Evolutionary conservation across 2,888 invertebrate species (phyloP).

Genomic region (Xanthostigma xanthostigma): DNA sequence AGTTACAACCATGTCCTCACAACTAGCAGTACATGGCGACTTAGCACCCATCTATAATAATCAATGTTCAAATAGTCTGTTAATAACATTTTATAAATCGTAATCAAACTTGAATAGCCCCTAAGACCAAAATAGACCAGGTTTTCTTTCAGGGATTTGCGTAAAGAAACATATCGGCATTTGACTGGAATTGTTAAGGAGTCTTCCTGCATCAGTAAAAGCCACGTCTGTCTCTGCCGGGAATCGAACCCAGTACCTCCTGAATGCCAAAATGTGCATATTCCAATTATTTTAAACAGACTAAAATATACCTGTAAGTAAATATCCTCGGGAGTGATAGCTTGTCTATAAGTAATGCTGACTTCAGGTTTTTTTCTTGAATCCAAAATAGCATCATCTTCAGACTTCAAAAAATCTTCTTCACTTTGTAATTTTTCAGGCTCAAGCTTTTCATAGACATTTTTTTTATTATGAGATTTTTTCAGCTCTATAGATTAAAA

Average conservation of each 20-base stretch:
- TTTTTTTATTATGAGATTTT: conserved; percentile 15
- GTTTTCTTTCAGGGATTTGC: no score
- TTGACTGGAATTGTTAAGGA: no score
- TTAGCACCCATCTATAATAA: conserved; percentile 59
- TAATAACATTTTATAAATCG: conserved; percentile 20
- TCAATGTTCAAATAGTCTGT: conserved; percentile 17
- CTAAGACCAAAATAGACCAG: no score
- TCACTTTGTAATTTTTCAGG: conserved; percentile 14
- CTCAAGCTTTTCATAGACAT: conserved; percentile 14
- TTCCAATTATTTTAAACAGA: not conserved
- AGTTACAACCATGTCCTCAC: conserved; percentile 73
- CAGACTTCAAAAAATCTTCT: conserved; percentile 31
- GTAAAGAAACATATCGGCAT: no score
- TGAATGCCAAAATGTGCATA: no score
- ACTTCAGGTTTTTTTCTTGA: conserved; percentile 55
- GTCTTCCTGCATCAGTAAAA: no score
- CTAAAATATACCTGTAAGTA: conserved; percentile 50
- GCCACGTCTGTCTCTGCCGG: no score
- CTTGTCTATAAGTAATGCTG: conserved; percentile 71
- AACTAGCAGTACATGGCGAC: conserved; percentile 63
- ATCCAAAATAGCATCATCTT: conserved; percentile 37
- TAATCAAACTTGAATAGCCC: no score
- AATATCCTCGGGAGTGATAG: conserved; percentile 72
- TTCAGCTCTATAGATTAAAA: conserved; percentile 1
- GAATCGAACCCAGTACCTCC: no score